Conservation (phyloP, 2,888 invertebrate genomes). For the Esperia sulphurella region DNA sequence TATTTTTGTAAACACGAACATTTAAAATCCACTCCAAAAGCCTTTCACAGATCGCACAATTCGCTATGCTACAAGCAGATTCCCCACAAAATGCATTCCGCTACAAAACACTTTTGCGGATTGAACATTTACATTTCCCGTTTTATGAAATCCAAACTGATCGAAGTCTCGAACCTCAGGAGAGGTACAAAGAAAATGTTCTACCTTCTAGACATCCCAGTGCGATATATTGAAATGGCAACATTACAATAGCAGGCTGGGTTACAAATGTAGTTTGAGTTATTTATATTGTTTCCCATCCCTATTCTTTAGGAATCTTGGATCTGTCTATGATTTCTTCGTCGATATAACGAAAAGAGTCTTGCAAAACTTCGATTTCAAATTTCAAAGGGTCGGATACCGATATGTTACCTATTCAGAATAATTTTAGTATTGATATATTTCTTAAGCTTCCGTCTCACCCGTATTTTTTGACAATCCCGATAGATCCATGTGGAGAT, state of each 20-base stretch:
- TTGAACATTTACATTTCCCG: slow-evolving; percentile 28
- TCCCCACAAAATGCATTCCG: slow-evolving; percentile 15
- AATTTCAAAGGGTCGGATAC: too few species aligned
- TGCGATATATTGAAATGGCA: slow-evolving; percentile 20
- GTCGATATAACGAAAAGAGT: neutral
- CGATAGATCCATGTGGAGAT: too few species aligned
- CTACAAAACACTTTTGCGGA: slow-evolving; percentile 29
- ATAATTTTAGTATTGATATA: too few species aligned
- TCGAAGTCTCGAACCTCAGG: slow-evolving; percentile 15
- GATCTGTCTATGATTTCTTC: slow-evolving; percentile 10
- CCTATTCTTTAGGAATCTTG: slow-evolving; percentile 14
- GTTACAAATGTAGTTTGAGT: slow-evolving; percentile 9
- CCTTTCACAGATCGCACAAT: slow-evolving; percentile 9
- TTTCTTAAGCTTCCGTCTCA: too few species aligned
- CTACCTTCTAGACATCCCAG: slow-evolving; percentile 14
- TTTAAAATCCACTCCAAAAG: slow-evolving; percentile 11
- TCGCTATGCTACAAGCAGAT: neutral
- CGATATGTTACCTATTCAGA: too few species aligned
- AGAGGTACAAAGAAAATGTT: slow-evolving; percentile 20
- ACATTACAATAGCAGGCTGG: slow-evolving; percentile 13
- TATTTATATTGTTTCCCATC: slow-evolving; percentile 19
- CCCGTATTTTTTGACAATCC: too few species aligned
- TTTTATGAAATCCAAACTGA: slow-evolving; percentile 24
- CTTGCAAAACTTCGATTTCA: neutral
- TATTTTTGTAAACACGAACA: neutral